Evolutionary conservation across 2,888 invertebrate species (phyloP), one percentile per base, ranked within the genome.

Genomic region (Malthinus seriepunctatus): DNA sequence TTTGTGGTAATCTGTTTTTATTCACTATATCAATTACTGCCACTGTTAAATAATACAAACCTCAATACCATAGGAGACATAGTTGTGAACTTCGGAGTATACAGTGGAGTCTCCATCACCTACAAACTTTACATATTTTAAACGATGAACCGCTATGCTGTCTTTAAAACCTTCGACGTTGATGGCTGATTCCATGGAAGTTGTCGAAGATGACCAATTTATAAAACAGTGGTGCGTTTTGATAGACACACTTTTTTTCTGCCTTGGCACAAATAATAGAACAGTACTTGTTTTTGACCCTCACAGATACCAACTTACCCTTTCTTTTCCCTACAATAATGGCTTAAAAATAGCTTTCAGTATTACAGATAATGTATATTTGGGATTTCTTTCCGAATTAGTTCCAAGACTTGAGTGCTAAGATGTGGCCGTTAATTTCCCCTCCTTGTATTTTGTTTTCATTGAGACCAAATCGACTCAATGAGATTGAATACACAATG

Each of bases 211-310:
- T 7, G 15, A 4, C 10, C 23, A 44, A 31, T 52, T 45, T 52
- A 23, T 49, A 10, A 23, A 49, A 8, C 49, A 49, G 1, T 10
- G 8, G 10, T 49, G 49, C 10, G 61, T 46, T 23, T 51, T 33
- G 6, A 62, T 35, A 10, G 53, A 32, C 23, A 37, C 48, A n/a
- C 63, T 48, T 42, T 63, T 62, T 65, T 42, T 61, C 63, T n/a
- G 64, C 66, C 50, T 63, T 34, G 11, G 68, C 67, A 56, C 73
- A 74, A n/a, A n/a, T n/a, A 12, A 71, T 61, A 6, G 53, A 47
- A 51, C 73, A 74, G 60, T 69, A 73, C 63, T 72, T 72, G 52
- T 73, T 73, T 14, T 67, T 56, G 3, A 73, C 65, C 23, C 71
- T 72, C 9, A 73, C 32, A 58, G 66, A 72, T 3, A 75, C 51